phyloP scores from a whole-genome alignment of 2,113 vertebrate genomes.

The Arenaria interpres region DNA sequence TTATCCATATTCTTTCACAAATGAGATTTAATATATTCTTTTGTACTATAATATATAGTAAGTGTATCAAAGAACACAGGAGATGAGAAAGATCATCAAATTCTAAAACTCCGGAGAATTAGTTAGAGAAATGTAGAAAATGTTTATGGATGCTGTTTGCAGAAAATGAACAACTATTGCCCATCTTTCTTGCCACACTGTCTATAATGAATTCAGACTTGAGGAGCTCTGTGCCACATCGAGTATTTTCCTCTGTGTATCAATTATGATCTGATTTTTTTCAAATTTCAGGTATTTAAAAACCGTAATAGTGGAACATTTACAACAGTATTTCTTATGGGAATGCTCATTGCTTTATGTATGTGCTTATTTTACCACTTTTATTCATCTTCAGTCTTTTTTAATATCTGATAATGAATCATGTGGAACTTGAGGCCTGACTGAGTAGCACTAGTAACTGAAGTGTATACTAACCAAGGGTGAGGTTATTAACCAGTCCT shows the following conservation, averaged over 20 bases:
- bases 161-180: not conserved
- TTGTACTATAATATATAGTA: not conserved
- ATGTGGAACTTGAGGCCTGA: not conserved
- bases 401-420: not conserved
- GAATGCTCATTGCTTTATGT: not conserved
- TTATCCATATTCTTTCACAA: slow-evolving; percentile 16
- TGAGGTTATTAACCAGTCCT: not conserved
- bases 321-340: not conserved
- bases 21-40: not conserved
- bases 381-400: not conserved
- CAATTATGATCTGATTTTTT: not conserved
- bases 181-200: not conserved
- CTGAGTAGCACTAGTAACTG: not conserved
- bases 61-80: not conserved
- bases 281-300: not conserved
- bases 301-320: not conserved
- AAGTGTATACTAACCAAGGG: not conserved
- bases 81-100: not conserved
- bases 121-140: not conserved
- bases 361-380: not conserved
- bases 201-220: not conserved
- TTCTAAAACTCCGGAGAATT: not conserved
- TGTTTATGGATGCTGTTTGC: not conserved
- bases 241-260: not conserved
- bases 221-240: not conserved